phyloP scores from a whole-genome alignment of 23 tunicate genomes.

The Trididemnum clinides region DNA sequence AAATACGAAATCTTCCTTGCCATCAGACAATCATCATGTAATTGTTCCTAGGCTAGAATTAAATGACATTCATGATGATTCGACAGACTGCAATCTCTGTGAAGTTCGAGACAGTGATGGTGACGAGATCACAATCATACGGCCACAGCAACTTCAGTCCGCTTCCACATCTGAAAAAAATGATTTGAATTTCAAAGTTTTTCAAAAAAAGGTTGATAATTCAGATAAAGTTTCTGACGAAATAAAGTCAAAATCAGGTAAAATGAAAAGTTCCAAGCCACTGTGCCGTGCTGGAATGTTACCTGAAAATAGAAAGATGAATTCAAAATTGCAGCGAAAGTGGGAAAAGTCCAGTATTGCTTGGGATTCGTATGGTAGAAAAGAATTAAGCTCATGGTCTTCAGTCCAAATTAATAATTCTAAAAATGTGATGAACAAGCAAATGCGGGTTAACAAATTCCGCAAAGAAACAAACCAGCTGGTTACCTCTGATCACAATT shows the following conservation, averaged over 20 bases:
- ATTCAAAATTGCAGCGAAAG: slow-evolving; percentile 11
- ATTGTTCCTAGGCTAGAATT: neutral
- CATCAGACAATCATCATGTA: neutral
- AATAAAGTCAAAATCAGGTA: too few relatives aligned
- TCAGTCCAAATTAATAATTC: neutral
- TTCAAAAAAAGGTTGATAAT: neutral
- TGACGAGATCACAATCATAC: too few relatives aligned
- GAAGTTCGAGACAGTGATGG: too few relatives aligned
- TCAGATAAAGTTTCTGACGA: neutral
- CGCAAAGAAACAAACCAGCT: neutral
- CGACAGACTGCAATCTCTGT: too few relatives aligned
- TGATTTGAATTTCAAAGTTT: neutral
- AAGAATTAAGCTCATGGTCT: slow-evolving; percentile 18
- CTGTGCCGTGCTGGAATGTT: too few relatives aligned
- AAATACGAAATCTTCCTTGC: too few relatives aligned
- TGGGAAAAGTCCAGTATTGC: slow-evolving; percentile 56
- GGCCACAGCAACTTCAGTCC: too few relatives aligned
- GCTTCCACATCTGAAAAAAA: neutral
- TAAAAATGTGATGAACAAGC: neutral
- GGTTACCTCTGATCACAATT: too few relatives aligned
- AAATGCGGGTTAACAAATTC: neutral
- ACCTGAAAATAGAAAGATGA: neutral
- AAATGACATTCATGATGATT: neutral
- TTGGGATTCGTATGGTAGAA: slow-evolving; percentile 21
- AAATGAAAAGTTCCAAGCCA: too few relatives aligned